A percentile compares a stretch with the other conserved stretches of the same genome.
phyloP scores from a whole-genome alignment of 2,888 invertebrate genomes.

The Eudemis profundana region DNA sequence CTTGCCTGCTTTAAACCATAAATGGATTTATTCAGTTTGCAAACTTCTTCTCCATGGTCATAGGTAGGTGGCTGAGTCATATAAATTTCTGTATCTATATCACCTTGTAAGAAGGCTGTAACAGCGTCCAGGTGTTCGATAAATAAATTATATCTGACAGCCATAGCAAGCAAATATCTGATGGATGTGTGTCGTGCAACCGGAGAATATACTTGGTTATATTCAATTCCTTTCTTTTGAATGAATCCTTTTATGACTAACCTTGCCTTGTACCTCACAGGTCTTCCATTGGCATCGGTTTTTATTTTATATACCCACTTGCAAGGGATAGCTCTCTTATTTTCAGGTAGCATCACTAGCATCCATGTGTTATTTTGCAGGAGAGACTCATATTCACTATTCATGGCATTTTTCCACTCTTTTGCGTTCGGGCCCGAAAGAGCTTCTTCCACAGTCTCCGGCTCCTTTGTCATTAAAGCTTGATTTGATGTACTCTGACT shows the following conservation, averaged over 20 bases:
- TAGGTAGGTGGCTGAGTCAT: constrained; percentile 21
- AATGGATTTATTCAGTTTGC: constrained; percentile 26
- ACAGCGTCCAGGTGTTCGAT: constrained; percentile 29
- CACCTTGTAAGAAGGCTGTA: constrained; percentile 22
- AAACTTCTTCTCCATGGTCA: constrained; percentile 27
- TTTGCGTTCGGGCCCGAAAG: background rate
- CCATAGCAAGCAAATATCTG: constrained; percentile 10
- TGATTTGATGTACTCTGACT: background rate
- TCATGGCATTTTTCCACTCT: constrained; percentile 20
- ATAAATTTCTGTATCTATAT: constrained; percentile 11
- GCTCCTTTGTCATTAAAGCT: background rate
- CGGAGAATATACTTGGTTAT: background rate
- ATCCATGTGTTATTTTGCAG: constrained; percentile 41
- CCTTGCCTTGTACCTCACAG: constrained; percentile 45
- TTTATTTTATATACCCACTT: constrained; percentile 42
- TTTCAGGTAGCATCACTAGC: constrained; percentile 36
- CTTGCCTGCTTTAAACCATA: constrained; percentile 30
- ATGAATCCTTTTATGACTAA: constrained; percentile 36
- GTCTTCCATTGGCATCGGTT: constrained; percentile 39
- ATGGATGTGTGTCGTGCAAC: constrained; percentile 7
- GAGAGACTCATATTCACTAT: constrained; percentile 9
- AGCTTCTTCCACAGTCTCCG: constrained; percentile 3
- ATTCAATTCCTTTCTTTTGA: background rate
- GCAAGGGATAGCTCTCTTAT: constrained; percentile 33
- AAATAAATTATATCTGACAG: constrained; percentile 18